Percentiles rank a stretch among this genome's conserved stretches.
phyloP scores from a whole-genome alignment of 2,797 vertebrate genomes.

The Remorina albescens region DNA sequence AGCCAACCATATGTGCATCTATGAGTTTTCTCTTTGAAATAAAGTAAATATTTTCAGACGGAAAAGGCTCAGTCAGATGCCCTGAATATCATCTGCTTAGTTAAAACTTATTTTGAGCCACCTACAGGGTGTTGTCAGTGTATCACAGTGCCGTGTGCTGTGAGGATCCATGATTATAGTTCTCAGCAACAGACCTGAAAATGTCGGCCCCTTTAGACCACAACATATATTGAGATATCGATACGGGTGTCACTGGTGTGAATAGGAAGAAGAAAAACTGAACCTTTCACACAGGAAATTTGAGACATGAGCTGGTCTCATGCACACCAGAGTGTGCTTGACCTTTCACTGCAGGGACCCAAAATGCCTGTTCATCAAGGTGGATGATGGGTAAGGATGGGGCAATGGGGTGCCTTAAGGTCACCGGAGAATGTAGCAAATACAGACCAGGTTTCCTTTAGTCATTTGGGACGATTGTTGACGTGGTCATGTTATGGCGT shows the following conservation, averaged over 20 bases:
- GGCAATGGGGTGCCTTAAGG: slow-evolving; percentile 27
- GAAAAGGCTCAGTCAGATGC: slow-evolving; percentile 9
- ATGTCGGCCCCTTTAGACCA: slow-evolving; percentile 31
- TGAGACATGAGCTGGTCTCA: slow-evolving; percentile 45
- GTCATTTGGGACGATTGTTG: not conserved
- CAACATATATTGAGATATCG: slow-evolving; percentile 32
- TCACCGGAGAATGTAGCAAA: slow-evolving; percentile 37
- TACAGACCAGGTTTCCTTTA: not conserved
- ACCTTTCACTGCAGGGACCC: slow-evolving; percentile 67
- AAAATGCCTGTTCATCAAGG: slow-evolving; percentile 27
- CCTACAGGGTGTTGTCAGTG: slow-evolving; percentile 1
- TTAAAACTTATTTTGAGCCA: not conserved
- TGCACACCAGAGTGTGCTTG: slow-evolving; percentile 42
- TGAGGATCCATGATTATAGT: not conserved
- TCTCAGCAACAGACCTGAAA: slow-evolving; percentile 19
- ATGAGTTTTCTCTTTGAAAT: not conserved
- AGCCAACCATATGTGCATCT: not conserved
- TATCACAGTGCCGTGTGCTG: not conserved
- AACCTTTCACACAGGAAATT: slow-evolving; percentile 54
- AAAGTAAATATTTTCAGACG: not conserved
- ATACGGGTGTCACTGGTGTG: slow-evolving; percentile 28
- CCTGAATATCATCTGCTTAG: not conserved
- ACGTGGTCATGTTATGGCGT: not conserved
- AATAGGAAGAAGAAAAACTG: too few species aligned
- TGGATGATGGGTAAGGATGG: slow-evolving; percentile 7